Percentiles rank a stretch among this genome's conserved stretches.
These are phyloP conservation scores for Pseudopipra pipra DNA, from an alignment of 2,113 vertebrate species.

Conservation along the genomic window DNA sequence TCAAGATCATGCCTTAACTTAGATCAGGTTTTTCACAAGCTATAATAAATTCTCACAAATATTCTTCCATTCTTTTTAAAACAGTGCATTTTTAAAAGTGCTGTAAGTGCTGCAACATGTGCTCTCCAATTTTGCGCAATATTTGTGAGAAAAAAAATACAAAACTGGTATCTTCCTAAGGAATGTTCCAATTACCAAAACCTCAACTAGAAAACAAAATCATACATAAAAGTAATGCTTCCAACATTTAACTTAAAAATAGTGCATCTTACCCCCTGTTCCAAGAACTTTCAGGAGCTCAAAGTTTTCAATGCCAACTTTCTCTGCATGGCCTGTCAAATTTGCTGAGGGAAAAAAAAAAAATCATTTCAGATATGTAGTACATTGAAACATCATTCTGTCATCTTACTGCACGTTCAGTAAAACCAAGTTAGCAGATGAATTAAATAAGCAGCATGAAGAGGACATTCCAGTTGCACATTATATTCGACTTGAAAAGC, in stretches of 20 bases:
- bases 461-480: neutral
- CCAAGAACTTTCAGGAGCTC: conserved; percentile 95
- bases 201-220: neutral
- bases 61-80: neutral
- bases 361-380: neutral
- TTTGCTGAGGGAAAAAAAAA: conserved; percentile 81
- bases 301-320: conserved; percentile 98
- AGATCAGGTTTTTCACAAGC: neutral
- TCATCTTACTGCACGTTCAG: neutral
- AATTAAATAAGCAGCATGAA: neutral
- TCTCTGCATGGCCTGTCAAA: conserved; percentile 93
- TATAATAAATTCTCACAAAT: neutral
- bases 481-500: neutral
- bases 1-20: neutral
- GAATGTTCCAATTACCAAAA: neutral
- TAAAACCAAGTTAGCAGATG: neutral
- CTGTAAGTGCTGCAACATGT: neutral
- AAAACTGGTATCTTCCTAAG: neutral
- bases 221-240: neutral
- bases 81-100: neutral
- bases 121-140: neutral
- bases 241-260: neutral
- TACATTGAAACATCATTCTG: neutral
- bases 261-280: conserved; percentile 88
- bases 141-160: neutral